phyloP scores from a whole-genome alignment of 2,113 vertebrate species.

The Brachyistius frenatus region DNA sequence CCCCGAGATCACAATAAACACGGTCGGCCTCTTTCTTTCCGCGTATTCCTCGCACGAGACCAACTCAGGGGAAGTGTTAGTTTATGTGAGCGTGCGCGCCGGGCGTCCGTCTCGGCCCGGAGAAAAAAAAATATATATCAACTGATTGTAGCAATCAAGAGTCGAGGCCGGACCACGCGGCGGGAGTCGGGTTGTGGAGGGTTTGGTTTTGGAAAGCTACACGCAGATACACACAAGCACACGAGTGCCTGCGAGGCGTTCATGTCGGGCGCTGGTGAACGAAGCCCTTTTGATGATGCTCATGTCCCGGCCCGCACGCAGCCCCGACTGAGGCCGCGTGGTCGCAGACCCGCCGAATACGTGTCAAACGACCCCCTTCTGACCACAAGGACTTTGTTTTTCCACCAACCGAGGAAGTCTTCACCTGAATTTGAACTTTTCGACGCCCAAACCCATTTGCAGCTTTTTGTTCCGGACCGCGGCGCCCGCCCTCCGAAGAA shows the following conservation, averaged over 20 bases:
- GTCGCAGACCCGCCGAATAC: conserved; percentile 39
- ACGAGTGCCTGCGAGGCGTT: conserved; percentile 20
- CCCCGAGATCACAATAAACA: conserved; percentile 5
- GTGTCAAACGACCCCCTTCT: neutral
- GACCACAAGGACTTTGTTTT: neutral
- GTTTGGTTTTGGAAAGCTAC: conserved; percentile 52
- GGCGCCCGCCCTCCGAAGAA: neutral
- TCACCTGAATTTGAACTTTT: neutral
- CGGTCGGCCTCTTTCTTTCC: neutral
- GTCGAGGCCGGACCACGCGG: conserved; percentile 29
- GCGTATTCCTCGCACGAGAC: neutral
- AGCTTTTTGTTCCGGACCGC: neutral
- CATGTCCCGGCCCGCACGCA: conserved; percentile 8
- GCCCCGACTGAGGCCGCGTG: conserved; percentile 22
- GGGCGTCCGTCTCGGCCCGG: conserved; percentile 26
- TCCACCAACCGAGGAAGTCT: no score
- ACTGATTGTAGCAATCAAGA: conserved; percentile 70
- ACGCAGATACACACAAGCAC: conserved; percentile 33
- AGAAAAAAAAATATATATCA: conserved; percentile 10
- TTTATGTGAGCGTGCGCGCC: conserved; percentile 43
- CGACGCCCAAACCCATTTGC: neutral
- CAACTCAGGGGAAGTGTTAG: neutral
- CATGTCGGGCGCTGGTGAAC: neutral
- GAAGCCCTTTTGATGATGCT: conserved; percentile 34
- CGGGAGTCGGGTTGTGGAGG: conserved; percentile 44